Evolutionary conservation across 1,140 invertebrate genomes (phyloP), one percentile per base, ranked within the genome.

Genomic region (Rhizoglyphus robini): DNA sequence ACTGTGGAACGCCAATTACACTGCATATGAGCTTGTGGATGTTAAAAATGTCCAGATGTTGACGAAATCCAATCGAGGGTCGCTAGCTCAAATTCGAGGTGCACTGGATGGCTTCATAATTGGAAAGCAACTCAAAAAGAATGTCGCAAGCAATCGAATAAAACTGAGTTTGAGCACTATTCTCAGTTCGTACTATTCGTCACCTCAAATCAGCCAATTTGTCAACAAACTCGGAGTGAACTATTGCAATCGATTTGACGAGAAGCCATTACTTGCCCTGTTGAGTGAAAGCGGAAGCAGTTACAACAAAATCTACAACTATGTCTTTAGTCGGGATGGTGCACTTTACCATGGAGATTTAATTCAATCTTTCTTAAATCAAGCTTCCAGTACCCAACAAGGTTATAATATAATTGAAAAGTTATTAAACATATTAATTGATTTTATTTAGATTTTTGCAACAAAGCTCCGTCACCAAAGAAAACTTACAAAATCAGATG

Each of bases 41-140:
- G 25, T 13, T 4, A 57, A 30, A 34, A 23, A n/a, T 4, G 15
- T 30, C 23, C 4, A 51, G 30, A 57, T 32, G 18, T 25, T 27
- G 23, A 20, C 5, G 32, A 8, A 8, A 57, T 49, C 31, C 2
- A 66, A 41, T 38, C 30, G 60, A 20, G 64, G 23, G 3, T 63
- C 68, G 20, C 25, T 36, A 15, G 68, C 68, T 31, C 32, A 69
- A 41, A 47, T 69, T 15, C 23, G 49, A n/a, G 68, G 68, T 20
- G 66, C 41, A 20, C 18, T 69, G 18, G 68, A 69, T 67, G 68
- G 68, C 4, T 65, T 48, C 31, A 18, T 63, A 11, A 62, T 69
- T 51, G 68, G 68, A n/a, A 32, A n/a, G 23, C 4, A 25, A 34
- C 20, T 41, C 23, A 23, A 20, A 54, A 67, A 29, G 23, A 15